Percentiles rank a stretch among this genome's conserved stretches.
Evolutionary conservation across 2,888 invertebrate species (phyloP).

Genomic region (Griposia aprilina): DNA sequence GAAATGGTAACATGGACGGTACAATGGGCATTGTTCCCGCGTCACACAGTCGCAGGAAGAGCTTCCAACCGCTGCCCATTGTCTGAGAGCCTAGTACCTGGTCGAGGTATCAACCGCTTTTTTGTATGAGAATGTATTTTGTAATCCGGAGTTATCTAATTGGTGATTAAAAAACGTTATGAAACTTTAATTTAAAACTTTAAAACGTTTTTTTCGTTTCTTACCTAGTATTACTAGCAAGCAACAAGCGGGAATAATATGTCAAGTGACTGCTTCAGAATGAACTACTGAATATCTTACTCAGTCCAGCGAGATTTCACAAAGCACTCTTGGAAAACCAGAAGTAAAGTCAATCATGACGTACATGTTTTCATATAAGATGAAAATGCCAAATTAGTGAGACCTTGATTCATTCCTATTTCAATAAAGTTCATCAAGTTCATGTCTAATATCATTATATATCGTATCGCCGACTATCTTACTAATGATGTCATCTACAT

Average conservation of each 20-base stretch:
- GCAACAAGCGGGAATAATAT: not conserved
- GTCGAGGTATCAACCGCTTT: slow-evolving; percentile 47
- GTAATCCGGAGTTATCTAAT: slow-evolving; percentile 53
- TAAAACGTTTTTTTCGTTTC: not conserved
- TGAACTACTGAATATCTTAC: not conserved
- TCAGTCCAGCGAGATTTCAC: not conserved
- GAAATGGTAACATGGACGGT: slow-evolving; percentile 81
- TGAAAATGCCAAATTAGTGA: not conserved
- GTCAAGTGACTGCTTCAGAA: not conserved
- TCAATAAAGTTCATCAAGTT: slow-evolving; percentile 12
- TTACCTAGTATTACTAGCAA: not conserved
- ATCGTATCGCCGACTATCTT: not conserved
- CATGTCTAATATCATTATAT: slow-evolving; percentile 11
- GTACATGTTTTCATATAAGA: not conserved
- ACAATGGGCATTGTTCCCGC: slow-evolving; percentile 85
- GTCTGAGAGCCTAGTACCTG: slow-evolving; percentile 78
- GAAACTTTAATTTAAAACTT: slow-evolving; percentile 19
- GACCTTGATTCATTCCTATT: slow-evolving; percentile 19
- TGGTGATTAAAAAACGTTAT: slow-evolving; percentile 34
- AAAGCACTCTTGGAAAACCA: not conserved
- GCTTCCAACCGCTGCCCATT: slow-evolving; percentile 76
- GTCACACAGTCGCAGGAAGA: slow-evolving; percentile 73
- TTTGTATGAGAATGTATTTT: slow-evolving; percentile 58
- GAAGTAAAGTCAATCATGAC: not conserved
- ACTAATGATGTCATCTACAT: slow-evolving; percentile 33